Base-by-base conservation (phyloP, 2,888 invertebrate genomes). In the Julus scanicus region DNA sequence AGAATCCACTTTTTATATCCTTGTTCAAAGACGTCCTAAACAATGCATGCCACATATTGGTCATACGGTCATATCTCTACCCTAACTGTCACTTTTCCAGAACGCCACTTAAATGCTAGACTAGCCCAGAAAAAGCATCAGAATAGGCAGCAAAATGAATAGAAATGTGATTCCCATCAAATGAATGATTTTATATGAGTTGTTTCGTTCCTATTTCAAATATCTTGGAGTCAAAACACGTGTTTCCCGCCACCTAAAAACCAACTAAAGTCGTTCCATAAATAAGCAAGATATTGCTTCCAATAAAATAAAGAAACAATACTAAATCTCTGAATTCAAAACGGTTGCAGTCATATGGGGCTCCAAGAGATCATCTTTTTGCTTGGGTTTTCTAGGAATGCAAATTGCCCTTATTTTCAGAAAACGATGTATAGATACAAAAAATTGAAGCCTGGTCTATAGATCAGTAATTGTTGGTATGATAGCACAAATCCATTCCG, bases 151-250 rank as follows among this genome's bases (percentile, higher is more conserved):
- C 6, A 44, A 57, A 57, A 57, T 57, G 57, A 17, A 57, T 57
- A 57, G n/a, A 57, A 57, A 57, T 57, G 57, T 9, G 57, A 57
- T 17, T 57, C 57, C n/a, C 57, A 57, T 57, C n/a, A 57, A 57
- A 57, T 57, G n/a, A 57, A 57, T 57, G 57, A 57, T 57, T 57
- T 57, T 57, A 57, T n/a, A 57, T n/a, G 57, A 57, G 57, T 57
- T 57, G 15, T 57, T 17, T 48, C 9, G 48, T 48, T 48, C 9
- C 48, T 48, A 13, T 48, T 53, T n/a, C 57, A 15, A 15, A 57
- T 57, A 57, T 57, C 57, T 15, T 57, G 57, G 17, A 57, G 57
- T 57, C 57, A 57, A 15, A 57, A 57, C 57, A 57, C 57, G 57
- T n/a, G 57, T 57, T 57, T 57, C 6, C 57, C 57, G 57, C n/a